phyloP scores from a whole-genome alignment of 2,888 invertebrate species.

The Epicampocera succincta region DNA sequence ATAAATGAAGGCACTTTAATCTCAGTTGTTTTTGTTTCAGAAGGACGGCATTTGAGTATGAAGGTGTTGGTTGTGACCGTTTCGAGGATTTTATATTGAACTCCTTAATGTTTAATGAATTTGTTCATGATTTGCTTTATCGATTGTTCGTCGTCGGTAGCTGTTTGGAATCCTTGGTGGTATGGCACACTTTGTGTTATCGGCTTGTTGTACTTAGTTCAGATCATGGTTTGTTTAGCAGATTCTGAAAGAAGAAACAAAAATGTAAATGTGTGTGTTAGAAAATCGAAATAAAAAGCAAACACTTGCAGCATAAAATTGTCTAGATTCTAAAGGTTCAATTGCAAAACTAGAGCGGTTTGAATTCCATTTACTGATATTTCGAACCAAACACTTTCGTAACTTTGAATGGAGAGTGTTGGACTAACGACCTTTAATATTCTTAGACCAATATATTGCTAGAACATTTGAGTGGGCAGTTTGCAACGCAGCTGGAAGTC shows the following conservation, averaged over 20 bases:
- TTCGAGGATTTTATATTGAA: slow-evolving; percentile 43
- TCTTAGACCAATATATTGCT: slow-evolving; percentile 16
- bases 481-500: slow-evolving; percentile 66
- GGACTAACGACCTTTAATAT: slow-evolving; percentile 66
- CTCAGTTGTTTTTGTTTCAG: slow-evolving; percentile 72
- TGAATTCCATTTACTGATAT: not conserved
- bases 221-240: slow-evolving; percentile 37
- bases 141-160: slow-evolving; percentile 5
- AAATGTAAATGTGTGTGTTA: too few species aligned
- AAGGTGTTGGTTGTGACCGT: slow-evolving; percentile 62
- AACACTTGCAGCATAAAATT: slow-evolving; percentile 6
- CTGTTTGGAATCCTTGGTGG: slow-evolving; percentile 58
- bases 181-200: slow-evolving; percentile 65
- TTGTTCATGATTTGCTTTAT: slow-evolving; percentile 39
- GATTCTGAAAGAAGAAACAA: slow-evolving; percentile 46
- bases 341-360: not conserved
- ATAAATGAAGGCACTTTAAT: slow-evolving; percentile 75
- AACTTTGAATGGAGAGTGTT: slow-evolving; percentile 55
- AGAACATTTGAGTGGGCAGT: slow-evolving; percentile 65
- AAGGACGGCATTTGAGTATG: slow-evolving; percentile 73
- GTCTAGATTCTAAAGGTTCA: not conserved
- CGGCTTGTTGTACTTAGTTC: slow-evolving; percentile 24
- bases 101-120: slow-evolving; percentile 2
- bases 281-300: not conserved
- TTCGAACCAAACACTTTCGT: not conserved